These are phyloP conservation scores for Tetanocera ferruginea DNA, from an alignment of 2,888 invertebrate genomes.

Conservation along the genomic window DNA sequence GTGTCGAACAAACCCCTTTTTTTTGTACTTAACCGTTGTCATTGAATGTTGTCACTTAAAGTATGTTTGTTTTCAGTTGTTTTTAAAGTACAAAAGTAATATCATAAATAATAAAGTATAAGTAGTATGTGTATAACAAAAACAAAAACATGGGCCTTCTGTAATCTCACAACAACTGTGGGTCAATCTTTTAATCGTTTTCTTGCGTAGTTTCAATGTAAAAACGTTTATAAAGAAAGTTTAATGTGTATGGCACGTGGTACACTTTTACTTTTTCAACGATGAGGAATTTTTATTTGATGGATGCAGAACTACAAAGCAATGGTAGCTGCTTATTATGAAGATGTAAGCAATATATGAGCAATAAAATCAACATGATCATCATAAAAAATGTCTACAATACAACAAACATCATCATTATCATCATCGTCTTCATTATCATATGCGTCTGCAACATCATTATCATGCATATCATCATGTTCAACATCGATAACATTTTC, in stretches of 20 bases:
- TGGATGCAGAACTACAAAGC: background rate
- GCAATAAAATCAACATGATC: slow-evolving; percentile 1
- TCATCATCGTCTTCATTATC: background rate
- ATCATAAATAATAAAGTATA: background rate
- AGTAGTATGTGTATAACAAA: background rate
- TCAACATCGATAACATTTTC: background rate
- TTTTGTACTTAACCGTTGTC: background rate
- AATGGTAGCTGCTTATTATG: background rate
- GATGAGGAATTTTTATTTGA: slow-evolving; percentile 44
- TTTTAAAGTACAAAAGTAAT: background rate
- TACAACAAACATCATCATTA: background rate
- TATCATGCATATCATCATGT: background rate
- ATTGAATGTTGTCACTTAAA: background rate
- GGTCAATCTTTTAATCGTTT: slow-evolving; percentile 23
- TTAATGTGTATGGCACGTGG: slow-evolving; percentile 23
- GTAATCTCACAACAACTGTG: slow-evolving; percentile 23
- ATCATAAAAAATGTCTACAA: background rate
- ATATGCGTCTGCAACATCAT: background rate
- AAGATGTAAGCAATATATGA: slow-evolving; percentile 10
- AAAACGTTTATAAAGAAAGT: slow-evolving; percentile 15
- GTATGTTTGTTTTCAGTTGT: background rate
- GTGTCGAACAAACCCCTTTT: slow-evolving; percentile 1
- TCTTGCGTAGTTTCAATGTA: background rate
- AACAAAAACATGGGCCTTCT: slow-evolving; percentile 7
- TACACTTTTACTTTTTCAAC: slow-evolving; percentile 44